phyloP scores from a whole-genome alignment of 2,113 vertebrate genomes.

The Dromiciops gliroides region DNA sequence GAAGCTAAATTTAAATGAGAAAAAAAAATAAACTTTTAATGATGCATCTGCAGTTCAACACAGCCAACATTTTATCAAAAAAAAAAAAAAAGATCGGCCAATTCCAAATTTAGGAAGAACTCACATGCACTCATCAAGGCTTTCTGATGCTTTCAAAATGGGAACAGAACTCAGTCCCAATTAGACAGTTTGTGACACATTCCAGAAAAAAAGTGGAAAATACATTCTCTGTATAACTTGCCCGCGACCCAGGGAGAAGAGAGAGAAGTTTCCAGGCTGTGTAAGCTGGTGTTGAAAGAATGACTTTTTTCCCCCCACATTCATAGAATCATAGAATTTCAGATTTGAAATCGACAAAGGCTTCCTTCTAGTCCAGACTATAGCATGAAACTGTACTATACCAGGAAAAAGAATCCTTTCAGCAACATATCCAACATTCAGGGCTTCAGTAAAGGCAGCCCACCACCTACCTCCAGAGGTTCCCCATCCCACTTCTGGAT shows the following conservation, averaged over 20 bases:
- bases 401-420: background rate
- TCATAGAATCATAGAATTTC: background rate
- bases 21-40: constrained; percentile 40
- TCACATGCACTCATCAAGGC: background rate
- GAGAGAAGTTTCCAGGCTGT: background rate
- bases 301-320: background rate
- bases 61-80: constrained; percentile 51
- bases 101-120: constrained; percentile 42
- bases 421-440: background rate
- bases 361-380: background rate
- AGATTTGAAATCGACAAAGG: background rate
- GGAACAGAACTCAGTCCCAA: background rate
- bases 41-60: constrained; percentile 54
- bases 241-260: background rate
- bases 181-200: background rate
- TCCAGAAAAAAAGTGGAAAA: background rate
- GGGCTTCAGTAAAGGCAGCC: background rate
- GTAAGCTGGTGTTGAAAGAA: accelerated
- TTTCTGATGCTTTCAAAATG: background rate
- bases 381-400: background rate
- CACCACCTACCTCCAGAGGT: background rate
- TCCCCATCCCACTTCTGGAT: background rate
- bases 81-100: constrained; percentile 48
- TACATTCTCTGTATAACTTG: background rate
- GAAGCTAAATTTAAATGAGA: constrained; percentile 68